Evolutionary conservation across 1,140 invertebrate species (phyloP).

Genomic region (Drosophila rhopaloa): DNA sequence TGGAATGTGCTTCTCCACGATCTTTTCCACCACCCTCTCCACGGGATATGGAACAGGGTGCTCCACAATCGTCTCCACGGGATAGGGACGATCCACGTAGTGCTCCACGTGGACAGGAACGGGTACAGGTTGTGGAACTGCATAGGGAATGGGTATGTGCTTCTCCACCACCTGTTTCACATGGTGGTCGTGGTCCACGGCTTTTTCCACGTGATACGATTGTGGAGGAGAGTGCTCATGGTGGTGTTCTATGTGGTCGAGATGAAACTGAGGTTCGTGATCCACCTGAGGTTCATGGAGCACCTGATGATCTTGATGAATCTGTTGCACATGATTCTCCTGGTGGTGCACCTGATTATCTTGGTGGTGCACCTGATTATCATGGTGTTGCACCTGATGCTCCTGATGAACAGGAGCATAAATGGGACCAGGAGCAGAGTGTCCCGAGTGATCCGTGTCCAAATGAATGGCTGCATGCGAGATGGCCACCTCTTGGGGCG

Average conservation of each 20-base stretch:
- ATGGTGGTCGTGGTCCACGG: conserved; percentile 76
- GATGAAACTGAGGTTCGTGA: not conserved
- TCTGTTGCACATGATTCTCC: not conserved
- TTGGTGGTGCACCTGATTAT: conserved; percentile 3
- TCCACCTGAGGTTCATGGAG: not conserved
- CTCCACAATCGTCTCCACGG: conserved; percentile 84
- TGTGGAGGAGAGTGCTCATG: conserved; percentile 76
- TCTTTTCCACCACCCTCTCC: conserved; percentile 78
- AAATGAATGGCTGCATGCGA: conserved; percentile 43
- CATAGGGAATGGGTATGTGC: conserved; percentile 86
- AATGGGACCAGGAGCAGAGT: not conserved
- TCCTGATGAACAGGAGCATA: not conserved
- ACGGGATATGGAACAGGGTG: conserved; percentile 85
- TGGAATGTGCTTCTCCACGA: conserved; percentile 76
- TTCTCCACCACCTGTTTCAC: conserved; percentile 85
- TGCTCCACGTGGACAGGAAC: conserved; percentile 85
- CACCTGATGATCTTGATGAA: conserved; percentile 13
- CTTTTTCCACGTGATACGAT: conserved; percentile 79
- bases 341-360: conserved; percentile 1
- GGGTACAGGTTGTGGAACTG: conserved; percentile 85
- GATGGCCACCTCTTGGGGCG: conserved; percentile 57
- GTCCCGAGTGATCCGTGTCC: conserved; percentile 24
- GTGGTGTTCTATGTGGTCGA: conserved; percentile 2
- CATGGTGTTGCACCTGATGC: conserved; percentile 1
- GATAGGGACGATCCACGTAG: conserved; percentile 84